phyloP scores from a whole-genome alignment of 2,113 vertebrate species.

The Xenopus borealis region DNA sequence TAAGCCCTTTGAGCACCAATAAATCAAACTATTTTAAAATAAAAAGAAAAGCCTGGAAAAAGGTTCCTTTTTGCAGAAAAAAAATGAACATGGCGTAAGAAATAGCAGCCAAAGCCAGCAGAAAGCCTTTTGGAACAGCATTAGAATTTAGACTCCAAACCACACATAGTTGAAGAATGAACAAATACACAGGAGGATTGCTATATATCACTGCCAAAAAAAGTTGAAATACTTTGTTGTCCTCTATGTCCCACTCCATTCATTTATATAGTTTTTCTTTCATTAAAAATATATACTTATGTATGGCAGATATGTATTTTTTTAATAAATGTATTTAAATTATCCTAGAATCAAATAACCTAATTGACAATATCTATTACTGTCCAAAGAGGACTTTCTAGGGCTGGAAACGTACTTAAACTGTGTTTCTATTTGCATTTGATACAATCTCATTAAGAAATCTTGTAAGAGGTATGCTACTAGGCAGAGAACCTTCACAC shows the following conservation, averaged over 20 bases:
- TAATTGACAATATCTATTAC: too few relatives aligned
- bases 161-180: conserved; percentile 66
- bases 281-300: not conserved
- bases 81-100: conserved; percentile 18
- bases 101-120: conserved; percentile 54
- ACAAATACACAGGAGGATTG: conserved; percentile 54
- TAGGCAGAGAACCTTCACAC: too few relatives aligned
- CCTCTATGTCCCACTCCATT: conserved; percentile 42
- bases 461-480: too few relatives aligned
- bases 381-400: too few relatives aligned
- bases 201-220: conserved; percentile 47
- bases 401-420: too few relatives aligned
- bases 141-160: conserved; percentile 61
- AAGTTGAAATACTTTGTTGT: conserved; percentile 53
- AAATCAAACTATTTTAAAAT: conserved; percentile 16
- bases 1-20: conserved; percentile 34
- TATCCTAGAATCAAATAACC: too few relatives aligned
- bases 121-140: conserved; percentile 55
- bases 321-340: not conserved
- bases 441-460: too few relatives aligned
- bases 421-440: too few relatives aligned
- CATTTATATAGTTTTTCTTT: conserved; percentile 1
- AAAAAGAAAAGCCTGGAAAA: conserved; percentile 22
- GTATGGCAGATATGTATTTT: not conserved
- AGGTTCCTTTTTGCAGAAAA: not conserved